Evolutionary conservation across 2,113 vertebrate species (phyloP).

Genomic region (Amphiprion ocellaris): DNA sequence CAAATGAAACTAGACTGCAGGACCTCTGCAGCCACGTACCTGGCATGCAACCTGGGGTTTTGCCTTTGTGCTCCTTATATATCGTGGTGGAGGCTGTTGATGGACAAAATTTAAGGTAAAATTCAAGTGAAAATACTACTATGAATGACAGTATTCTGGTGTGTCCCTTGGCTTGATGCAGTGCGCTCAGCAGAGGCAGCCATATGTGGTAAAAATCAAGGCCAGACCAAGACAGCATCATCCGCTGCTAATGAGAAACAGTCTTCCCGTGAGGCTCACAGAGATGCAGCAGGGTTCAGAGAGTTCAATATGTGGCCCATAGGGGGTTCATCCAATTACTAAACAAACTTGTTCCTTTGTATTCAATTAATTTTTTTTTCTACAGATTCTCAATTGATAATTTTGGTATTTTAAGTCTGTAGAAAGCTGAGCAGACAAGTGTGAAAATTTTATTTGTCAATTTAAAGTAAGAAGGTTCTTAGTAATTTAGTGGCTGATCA

Average conservation of each 20-base stretch:
- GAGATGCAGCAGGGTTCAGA: constrained; percentile 56
- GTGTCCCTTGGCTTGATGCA: constrained; percentile 17
- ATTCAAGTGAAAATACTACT: background rate
- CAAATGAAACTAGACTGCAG: constrained; percentile 20
- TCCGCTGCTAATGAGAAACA: constrained; percentile 69
- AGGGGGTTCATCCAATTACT: constrained; percentile 59
- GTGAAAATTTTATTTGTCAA: constrained; percentile 26
- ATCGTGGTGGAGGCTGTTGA: background rate
- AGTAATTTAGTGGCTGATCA: constrained; percentile 11
- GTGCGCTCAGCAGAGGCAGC: constrained; percentile 29
- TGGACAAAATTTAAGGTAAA: background rate
- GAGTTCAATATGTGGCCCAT: constrained; percentile 44
- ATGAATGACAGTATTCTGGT: constrained; percentile 14
- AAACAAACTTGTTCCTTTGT: constrained; percentile 63
- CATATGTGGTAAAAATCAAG: constrained; percentile 36
- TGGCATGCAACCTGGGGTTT: constrained; percentile 21
- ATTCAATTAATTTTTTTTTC: constrained; percentile 61
- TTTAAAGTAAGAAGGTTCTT: constrained; percentile 8
- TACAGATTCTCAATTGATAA: constrained; percentile 45
- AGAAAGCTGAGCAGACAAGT: constrained; percentile 10
- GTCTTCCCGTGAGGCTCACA: constrained; percentile 50
- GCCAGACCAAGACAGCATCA: constrained; percentile 52
- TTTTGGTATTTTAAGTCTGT: constrained; percentile 4
- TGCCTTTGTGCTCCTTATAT: background rate
- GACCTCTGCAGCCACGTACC: constrained; percentile 13